Evolutionary conservation across 2,888 invertebrate genomes (phyloP), one percentile per base, ranked within the genome.

Genomic region (Apeira syringaria): DNA sequence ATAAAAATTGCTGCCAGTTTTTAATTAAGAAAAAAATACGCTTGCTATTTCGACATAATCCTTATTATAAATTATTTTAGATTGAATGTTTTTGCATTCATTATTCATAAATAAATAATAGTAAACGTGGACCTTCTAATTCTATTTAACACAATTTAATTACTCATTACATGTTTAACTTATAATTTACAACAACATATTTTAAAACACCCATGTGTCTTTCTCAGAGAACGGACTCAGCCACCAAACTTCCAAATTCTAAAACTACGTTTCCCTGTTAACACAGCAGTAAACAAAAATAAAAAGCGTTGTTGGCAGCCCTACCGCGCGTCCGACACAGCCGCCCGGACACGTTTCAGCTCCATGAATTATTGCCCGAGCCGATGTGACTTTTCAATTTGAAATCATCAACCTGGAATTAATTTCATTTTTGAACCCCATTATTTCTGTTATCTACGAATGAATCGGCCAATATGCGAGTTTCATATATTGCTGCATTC

Each of bases 301-400:
- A 61, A 57, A 59, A 43, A 39, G 43, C 35, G 56, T 56, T 52
- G 55, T 56, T 60, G 76, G 68, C 81, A 89, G 54, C 87, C 87
- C 88, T 86, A 63, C 47, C 64, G 53, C 57, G 69, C 80, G 81
- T 81, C 82, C 78, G 73, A 81, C 86, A 76, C 81, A 79, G 80
- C 78, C 80, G 85, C 78, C 86, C 85, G 85, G 87, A 86, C 86
- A 87, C 88, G 88, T 88, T 88, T 87, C 87, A 86, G 84, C 80
- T 80, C 79, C 87, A 88, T 90, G 90, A 90, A 80, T 90, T 90
- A 89, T 88, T 80, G 87, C 89, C 75, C 84, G 75, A 80, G 81
- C 89, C 89, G 90, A 87, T 87, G 90, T 90, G 90, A 89, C 90
- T 90, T 90, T 90, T 90, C 90, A 90, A 90, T 90, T 90, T 88